Conservation (phyloP, 2,888 invertebrate genomes). For the Ophion slaviceki region DNA sequence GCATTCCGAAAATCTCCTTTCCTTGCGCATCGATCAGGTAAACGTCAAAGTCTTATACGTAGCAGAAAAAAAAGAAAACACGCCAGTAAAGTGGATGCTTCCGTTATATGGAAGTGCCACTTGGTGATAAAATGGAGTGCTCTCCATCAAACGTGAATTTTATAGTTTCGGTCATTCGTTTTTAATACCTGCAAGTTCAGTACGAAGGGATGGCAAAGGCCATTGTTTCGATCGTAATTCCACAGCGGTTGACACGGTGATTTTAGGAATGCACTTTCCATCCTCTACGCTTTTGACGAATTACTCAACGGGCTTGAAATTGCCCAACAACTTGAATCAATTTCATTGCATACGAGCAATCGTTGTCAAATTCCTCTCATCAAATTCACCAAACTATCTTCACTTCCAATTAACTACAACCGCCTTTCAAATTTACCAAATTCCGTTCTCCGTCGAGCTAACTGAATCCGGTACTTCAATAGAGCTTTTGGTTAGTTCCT, state of each 20-base stretch:
- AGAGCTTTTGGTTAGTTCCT: no score
- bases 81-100: background rate
- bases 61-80: background rate
- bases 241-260: background rate
- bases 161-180: slow-evolving; percentile 2
- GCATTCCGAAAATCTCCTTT: slow-evolving; percentile 8
- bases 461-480: no score
- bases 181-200: background rate
- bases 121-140: slow-evolving; percentile 1
- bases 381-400: background rate
- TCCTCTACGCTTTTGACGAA: no score
- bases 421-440: background rate
- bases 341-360: background rate
- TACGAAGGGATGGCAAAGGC: background rate
- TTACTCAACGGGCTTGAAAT: background rate
- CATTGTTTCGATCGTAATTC: slow-evolving; percentile 3
- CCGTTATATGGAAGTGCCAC: background rate
- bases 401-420: background rate
- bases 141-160: background rate
- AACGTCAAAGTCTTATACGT: background rate
- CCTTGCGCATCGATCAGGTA: background rate
- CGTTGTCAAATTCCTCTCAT: background rate
- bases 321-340: background rate
- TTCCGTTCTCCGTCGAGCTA: no score
- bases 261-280: background rate